These are phyloP conservation scores for Heteromormyrus szaboi DNA, from an alignment of 2,797 vertebrate species.

Conservation along the genomic window DNA sequence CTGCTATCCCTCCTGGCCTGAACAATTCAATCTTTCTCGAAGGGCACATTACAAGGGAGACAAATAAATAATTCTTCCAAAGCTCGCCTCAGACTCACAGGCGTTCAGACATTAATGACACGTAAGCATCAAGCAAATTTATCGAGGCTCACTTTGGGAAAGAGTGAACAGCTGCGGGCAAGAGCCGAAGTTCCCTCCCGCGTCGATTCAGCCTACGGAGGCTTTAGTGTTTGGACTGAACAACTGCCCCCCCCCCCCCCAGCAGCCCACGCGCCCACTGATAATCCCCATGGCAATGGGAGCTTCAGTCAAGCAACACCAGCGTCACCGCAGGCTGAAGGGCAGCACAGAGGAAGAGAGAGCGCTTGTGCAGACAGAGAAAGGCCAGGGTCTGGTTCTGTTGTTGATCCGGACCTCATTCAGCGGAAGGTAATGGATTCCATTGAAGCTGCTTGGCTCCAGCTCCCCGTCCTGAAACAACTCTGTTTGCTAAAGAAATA, in stretches of 20 bases:
- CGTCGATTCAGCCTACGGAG: slow-evolving; percentile 33
- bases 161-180: slow-evolving; percentile 2
- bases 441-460: background rate
- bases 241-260: slow-evolving; percentile 13
- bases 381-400: background rate
- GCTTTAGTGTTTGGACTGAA: slow-evolving; percentile 37
- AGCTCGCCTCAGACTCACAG: slow-evolving; percentile 43
- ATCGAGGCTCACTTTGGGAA: slow-evolving; percentile 22
- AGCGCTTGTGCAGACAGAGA: background rate
- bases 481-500: background rate
- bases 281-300: slow-evolving; percentile 32
- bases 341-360: background rate
- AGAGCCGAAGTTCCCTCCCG: background rate
- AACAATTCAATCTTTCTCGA: background rate
- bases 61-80: slow-evolving; percentile 40
- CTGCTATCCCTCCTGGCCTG: background rate
- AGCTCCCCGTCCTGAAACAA: too few species aligned
- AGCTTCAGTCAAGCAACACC: slow-evolving; percentile 20
- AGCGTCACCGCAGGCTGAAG: background rate
- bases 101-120: slow-evolving; percentile 54
- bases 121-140: slow-evolving; percentile 45
- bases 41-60: slow-evolving; percentile 25
- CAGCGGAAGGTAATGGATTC: background rate
- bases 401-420: background rate
- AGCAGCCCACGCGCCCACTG: slow-evolving; percentile 21